A percentile compares a stretch with the other conserved stretches of the same genome.
These are phyloP conservation scores for Seriola rivoliana DNA, from an alignment of 2,113 vertebrate species.

Conservation along the genomic window DNA sequence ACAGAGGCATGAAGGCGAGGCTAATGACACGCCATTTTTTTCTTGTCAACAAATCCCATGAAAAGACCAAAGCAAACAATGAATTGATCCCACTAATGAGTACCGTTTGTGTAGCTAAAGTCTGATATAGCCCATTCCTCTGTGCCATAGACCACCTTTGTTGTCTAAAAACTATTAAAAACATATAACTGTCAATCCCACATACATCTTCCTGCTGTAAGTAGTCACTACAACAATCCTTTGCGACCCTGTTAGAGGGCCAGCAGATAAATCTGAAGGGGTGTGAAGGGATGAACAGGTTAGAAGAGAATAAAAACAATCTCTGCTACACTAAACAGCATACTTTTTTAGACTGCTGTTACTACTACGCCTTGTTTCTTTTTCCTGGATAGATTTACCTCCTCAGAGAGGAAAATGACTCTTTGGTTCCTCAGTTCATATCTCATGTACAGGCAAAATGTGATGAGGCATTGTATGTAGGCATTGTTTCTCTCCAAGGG, in stretches of 20 bases:
- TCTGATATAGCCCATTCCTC: neutral
- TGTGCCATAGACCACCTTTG: neutral
- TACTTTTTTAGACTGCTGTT: neutral
- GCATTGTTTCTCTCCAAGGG: no score
- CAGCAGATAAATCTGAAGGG: neutral
- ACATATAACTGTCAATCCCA: slow-evolving; percentile 3
- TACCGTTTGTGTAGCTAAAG: neutral
- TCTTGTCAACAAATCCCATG: neutral
- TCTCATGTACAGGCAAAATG: no score
- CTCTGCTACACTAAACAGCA: neutral
- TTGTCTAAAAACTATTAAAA: neutral
- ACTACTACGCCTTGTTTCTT: neutral
- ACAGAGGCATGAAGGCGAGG: neutral
- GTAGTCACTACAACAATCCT: neutral
- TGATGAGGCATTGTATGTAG: no score
- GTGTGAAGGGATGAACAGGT: neutral
- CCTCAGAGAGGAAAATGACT: neutral
- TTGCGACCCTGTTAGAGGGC: neutral
- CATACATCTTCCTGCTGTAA: neutral
- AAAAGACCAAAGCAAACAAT: neutral
- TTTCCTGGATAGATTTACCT: neutral
- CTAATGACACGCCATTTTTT: neutral
- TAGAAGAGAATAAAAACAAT: neutral
- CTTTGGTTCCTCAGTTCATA: no score
- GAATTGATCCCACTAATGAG: neutral